Base-by-base conservation (phyloP, 1,140 invertebrate genomes). In the Ostrea denselamellosa region DNA sequence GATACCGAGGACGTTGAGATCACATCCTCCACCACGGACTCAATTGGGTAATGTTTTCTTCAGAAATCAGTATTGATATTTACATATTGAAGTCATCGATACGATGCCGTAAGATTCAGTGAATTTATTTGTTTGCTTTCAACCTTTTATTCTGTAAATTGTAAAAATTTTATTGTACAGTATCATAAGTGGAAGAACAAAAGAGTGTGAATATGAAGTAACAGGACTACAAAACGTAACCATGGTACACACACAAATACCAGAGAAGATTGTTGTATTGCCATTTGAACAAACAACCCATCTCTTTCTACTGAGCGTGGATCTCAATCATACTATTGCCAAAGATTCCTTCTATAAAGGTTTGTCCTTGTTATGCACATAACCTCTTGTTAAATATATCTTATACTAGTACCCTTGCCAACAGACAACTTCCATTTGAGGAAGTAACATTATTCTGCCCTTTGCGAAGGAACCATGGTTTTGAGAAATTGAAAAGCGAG, bases 221-320 rank as follows among this genome's bases (percentile, higher is more conserved):
- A 81, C 54, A 17, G 86, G 81, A 52, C 10, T 22, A 84, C 44
- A 51, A 44, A 65, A 87, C 12, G 89, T 92, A 12, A 87, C 90
- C 25, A 85, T 93, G 9, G 87, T 90, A 34, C 92, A 89, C 65
- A 90, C 86, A 5, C 25, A 62, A 2, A 65, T 92, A 22, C 90
- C 90, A 0, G 53, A 81, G n/a, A 22, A 58, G 91, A 22, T 85
- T 84, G 4, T 68, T 90, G 56, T 84, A 81, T 22, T 81, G 4
- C 25, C 86, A 62, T 17, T 34, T 62, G 7, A 10, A 54, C 0
- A 58, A 58, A 56, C 82, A 14, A 51, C 83, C 17, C 8, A 62
- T 71, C 8, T 52, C 81, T n/a, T 92, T 90, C 83, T 86, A 89
- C n/a, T 91, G 86, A 68, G 71, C 14, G n/a, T 82, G 5, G 58